These are phyloP conservation scores for Gracilinanus agilis DNA, from an alignment of 2,113 vertebrate genomes.

Conservation along the genomic window DNA sequence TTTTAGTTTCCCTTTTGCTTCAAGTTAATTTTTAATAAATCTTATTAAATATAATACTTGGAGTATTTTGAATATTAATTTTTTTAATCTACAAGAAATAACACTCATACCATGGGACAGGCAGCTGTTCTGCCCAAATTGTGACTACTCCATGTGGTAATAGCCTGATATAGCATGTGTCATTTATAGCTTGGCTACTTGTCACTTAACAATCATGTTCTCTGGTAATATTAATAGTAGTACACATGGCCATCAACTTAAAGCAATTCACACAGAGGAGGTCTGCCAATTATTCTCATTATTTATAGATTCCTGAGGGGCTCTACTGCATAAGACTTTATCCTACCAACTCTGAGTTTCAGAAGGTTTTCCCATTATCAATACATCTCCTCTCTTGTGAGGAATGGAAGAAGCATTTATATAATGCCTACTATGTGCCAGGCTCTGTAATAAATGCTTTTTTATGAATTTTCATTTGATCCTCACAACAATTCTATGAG, in stretches of 20 bases:
- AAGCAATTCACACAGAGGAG: not conserved
- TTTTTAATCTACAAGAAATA: too few species aligned
- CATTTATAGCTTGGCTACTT: not conserved
- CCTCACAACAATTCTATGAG: not conserved
- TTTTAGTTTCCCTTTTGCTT: too few species aligned
- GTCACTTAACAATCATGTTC: not conserved
- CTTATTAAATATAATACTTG: too few species aligned
- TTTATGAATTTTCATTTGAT: not conserved
- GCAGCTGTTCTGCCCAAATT: not conserved
- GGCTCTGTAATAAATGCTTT: not conserved
- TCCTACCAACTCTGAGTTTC: not conserved
- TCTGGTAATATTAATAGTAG: not conserved
- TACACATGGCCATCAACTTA: conserved; percentile 7
- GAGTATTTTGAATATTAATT: too few species aligned
- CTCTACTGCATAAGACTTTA: not conserved
- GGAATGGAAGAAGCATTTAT: not conserved
- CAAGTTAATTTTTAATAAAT: too few species aligned
- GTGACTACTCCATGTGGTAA: not conserved
- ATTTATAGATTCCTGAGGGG: not conserved
- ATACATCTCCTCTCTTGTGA: not conserved
- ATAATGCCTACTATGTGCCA: not conserved
- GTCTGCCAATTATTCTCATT: not conserved
- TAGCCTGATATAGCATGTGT: not conserved
- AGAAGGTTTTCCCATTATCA: not conserved
- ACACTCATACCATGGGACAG: not conserved